These are phyloP conservation scores for Polyodon spathula DNA, from an alignment of 2,113 vertebrate species.

Conservation along the genomic window DNA sequence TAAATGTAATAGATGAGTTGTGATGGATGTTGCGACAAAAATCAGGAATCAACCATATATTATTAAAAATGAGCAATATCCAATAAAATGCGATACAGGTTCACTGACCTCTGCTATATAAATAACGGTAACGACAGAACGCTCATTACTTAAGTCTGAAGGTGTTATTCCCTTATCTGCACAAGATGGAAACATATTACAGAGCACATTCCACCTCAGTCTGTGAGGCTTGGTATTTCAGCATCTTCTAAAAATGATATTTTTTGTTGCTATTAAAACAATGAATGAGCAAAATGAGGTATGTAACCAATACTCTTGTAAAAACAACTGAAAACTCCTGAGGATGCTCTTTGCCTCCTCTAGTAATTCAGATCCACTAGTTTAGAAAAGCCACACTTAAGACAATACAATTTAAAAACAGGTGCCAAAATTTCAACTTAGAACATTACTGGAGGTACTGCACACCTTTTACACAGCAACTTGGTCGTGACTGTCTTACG, in stretches of 20 bases:
- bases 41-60: background rate
- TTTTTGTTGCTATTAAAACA: conserved; percentile 87
- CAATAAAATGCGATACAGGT: background rate
- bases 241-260: conserved; percentile 69
- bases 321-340: conserved; percentile 81
- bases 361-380: conserved; percentile 49
- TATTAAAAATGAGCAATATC: background rate
- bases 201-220: conserved; percentile 49
- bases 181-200: conserved; percentile 44
- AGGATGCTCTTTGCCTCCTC: conserved; percentile 60
- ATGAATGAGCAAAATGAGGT: conserved; percentile 91
- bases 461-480: too few species aligned
- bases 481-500: too few species aligned
- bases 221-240: conserved; percentile 51
- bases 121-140: background rate
- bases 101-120: background rate
- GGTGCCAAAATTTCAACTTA: too few species aligned
- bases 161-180: background rate
- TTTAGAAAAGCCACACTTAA: conserved; percentile 51
- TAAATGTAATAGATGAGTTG: too few species aligned
- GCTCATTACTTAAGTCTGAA: background rate
- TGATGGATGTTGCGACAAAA: too few species aligned
- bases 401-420: conserved; percentile 15
- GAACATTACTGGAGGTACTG: too few species aligned
- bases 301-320: conserved; percentile 91